Percentiles rank a stretch among this genome's conserved stretches.
Evolutionary conservation across 2,888 invertebrate genomes (phyloP).

Genomic region (Bruchidius siliquastri): DNA sequence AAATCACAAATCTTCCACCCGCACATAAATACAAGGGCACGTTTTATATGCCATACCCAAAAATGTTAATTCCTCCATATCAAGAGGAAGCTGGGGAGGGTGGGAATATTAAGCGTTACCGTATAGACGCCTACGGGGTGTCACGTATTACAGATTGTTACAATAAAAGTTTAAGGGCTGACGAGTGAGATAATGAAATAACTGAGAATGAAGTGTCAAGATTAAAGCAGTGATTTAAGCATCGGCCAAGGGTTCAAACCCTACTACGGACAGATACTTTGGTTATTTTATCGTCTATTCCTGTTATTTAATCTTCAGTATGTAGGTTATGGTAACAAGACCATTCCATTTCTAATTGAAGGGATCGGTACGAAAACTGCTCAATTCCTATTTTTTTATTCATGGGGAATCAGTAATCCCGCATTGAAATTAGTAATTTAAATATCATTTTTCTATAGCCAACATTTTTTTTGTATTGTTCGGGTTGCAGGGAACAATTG

Average conservation of each 20-base stretch:
- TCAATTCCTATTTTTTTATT: too few relatives aligned
- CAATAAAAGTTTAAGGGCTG: neutral
- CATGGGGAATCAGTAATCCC: too few relatives aligned
- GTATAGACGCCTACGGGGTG: neutral
- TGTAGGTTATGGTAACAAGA: neutral
- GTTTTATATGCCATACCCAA: neutral
- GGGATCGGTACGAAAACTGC: too few relatives aligned
- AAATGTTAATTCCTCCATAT: neutral
- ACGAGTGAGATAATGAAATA: neutral
- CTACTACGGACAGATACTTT: neutral
- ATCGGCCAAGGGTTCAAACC: neutral
- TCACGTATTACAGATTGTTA: neutral
- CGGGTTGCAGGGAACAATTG: too few relatives aligned
- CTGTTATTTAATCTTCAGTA: neutral
- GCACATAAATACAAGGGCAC: neutral
- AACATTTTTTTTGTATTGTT: too few relatives aligned
- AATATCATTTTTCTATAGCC: too few relatives aligned
- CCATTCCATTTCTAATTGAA: too few relatives aligned
- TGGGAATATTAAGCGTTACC: neutral
- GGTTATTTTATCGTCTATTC: neutral
- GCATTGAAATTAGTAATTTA: too few relatives aligned
- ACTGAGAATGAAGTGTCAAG: neutral
- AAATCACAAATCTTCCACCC: neutral
- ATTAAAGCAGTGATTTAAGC: neutral
- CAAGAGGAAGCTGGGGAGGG: neutral